Conservation (phyloP, 2,888 invertebrate genomes). For the Bruchidius siliquastri region DNA sequence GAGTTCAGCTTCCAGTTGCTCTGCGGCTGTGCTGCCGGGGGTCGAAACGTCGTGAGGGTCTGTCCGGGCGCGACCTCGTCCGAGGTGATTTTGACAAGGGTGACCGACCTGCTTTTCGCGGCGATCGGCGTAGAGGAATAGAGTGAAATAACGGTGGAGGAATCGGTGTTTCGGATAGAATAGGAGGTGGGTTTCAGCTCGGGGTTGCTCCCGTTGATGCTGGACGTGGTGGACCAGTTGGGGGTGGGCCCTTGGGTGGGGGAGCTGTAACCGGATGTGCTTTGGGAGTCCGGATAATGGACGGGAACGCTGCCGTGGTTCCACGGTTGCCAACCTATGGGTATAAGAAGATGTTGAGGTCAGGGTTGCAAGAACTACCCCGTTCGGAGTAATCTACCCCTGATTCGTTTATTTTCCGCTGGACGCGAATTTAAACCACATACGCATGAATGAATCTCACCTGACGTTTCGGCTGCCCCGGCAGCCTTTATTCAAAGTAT, state of each 20-base stretch:
- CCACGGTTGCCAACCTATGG: slow-evolving; percentile 20
- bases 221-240: slow-evolving; percentile 46
- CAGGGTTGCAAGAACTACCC: background rate
- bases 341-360: background rate
- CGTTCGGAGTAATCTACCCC: no score
- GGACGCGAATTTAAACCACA: no score
- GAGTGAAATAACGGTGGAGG: slow-evolving; percentile 45
- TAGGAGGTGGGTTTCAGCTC: slow-evolving; percentile 42
- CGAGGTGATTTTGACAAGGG: slow-evolving; percentile 44
- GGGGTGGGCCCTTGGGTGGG: slow-evolving; percentile 45
- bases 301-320: slow-evolving; percentile 35
- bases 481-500: no score
- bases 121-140: slow-evolving; percentile 37
- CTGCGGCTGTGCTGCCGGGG: background rate
- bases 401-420: no score
- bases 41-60: background rate
- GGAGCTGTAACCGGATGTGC: slow-evolving; percentile 51
- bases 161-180: slow-evolving; percentile 47
- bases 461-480: no score
- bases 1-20: slow-evolving; percentile 39
- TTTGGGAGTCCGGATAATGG: slow-evolving; percentile 46
- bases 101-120: slow-evolving; percentile 43
- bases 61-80: background rate
- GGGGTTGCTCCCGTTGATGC: slow-evolving; percentile 42
- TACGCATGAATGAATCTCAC: no score